Evolutionary conservation across 2,888 invertebrate species (phyloP).

Genomic region (Acanthosepion esculentum): DNA sequence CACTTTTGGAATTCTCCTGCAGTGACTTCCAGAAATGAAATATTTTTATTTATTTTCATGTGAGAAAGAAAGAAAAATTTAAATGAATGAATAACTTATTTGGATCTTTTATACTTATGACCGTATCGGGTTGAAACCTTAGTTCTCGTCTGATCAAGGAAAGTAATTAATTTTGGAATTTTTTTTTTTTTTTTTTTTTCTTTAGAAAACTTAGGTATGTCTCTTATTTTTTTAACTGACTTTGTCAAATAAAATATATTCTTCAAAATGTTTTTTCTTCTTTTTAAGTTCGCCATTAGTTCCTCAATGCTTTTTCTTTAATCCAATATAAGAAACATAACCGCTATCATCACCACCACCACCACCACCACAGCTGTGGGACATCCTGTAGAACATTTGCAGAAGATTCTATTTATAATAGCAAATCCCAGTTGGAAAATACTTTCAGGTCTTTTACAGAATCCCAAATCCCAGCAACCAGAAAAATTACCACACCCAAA

Average conservation of each 20-base stretch:
- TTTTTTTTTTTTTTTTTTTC: no score
- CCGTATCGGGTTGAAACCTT: no score
- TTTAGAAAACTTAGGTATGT: neutral
- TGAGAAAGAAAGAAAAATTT: no score
- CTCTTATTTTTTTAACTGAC: neutral
- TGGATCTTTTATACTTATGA: no score
- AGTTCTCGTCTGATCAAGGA: no score
- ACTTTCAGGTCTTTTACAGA: neutral
- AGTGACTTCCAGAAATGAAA: no score
- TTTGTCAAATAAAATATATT: neutral
- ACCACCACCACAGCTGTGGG: neutral
- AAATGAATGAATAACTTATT: no score
- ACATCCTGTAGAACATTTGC: neutral
- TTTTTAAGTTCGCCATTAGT: neutral
- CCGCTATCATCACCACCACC: neutral
- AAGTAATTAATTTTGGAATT: no score
- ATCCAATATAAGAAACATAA: neutral
- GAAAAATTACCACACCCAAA: neutral
- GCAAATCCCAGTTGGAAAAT: neutral
- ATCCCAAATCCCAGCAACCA: neutral
- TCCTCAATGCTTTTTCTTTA: neutral
- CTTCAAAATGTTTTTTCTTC: neutral
- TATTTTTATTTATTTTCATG: no score
- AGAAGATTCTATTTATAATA: neutral
- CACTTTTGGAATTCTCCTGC: neutral